A percentile compares a stretch with the other conserved stretches of the same genome.
phyloP scores from a whole-genome alignment of 2,797 vertebrate species.

The Mycteria americana region DNA sequence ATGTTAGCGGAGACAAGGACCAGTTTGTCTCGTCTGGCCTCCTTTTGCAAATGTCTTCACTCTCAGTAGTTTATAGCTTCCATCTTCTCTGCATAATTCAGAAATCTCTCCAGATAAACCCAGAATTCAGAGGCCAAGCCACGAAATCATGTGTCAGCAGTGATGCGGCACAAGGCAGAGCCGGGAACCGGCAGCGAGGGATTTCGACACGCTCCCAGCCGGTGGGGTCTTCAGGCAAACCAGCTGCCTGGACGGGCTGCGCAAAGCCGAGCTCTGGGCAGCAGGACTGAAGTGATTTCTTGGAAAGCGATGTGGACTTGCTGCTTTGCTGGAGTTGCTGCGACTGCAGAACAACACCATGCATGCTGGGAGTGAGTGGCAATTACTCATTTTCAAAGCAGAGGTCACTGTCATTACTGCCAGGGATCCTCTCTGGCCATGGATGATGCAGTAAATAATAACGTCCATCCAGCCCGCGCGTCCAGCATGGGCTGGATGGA shows the following conservation, averaged over 20 bases:
- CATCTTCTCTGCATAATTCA: background rate
- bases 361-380: background rate
- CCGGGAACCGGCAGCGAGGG: rapidly evolving
- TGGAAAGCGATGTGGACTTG: background rate
- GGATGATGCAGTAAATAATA: background rate
- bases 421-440: background rate
- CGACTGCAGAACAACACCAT: background rate
- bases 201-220: background rate
- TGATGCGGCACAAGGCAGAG: rapidly evolving
- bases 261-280: background rate
- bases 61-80: background rate
- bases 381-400: background rate
- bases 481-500: background rate
- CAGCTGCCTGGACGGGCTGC: background rate
- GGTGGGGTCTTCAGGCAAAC: background rate
- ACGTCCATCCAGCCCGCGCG: rapidly evolving
- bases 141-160: background rate
- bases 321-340: background rate
- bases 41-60: background rate
- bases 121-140: background rate
- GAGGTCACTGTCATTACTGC: background rate
- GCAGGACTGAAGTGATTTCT: background rate
- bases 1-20: background rate
- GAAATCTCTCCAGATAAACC: background rate
- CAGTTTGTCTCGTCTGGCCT: background rate